Conservation (phyloP, 2,888 invertebrate genomes). For the Hirtodrosophila confusa region DNA sequence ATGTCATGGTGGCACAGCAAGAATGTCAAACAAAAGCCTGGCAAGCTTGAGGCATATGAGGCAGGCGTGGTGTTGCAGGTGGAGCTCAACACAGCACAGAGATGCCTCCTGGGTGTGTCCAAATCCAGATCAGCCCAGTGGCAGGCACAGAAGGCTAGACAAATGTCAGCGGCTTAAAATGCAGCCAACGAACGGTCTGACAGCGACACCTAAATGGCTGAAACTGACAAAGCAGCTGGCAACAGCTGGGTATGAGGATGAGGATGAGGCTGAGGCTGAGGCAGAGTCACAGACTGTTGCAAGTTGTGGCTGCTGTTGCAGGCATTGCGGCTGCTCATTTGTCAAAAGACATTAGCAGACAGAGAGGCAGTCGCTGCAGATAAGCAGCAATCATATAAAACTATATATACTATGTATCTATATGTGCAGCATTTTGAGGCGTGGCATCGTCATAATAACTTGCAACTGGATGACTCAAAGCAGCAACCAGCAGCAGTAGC, state of each 20-base stretch:
- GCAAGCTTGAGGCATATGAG: constrained; percentile 2
- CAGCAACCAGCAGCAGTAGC: constrained; percentile 5
- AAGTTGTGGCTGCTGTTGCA: constrained; percentile 32
- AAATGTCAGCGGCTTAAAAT: constrained; percentile 62
- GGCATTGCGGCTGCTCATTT: constrained; percentile 63
- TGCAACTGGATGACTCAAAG: constrained; percentile 45
- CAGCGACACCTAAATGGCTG: constrained; percentile 40
- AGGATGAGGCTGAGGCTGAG: constrained; percentile 1
- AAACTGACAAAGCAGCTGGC: constrained; percentile 41
- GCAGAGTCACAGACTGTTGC: constrained; percentile 6
- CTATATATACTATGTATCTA: constrained; percentile 3
- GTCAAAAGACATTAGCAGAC: constrained; percentile 63
- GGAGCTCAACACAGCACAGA: constrained; percentile 6
- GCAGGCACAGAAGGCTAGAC: constrained; percentile 41
- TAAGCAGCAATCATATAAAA: constrained; percentile 48
- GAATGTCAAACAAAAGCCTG: constrained; percentile 24
- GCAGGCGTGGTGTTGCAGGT: constrained; percentile 36
- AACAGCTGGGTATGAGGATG: constrained; percentile 4
- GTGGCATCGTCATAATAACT: constrained; percentile 17
- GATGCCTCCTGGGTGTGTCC: constrained; percentile 42
- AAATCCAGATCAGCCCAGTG: constrained; percentile 51
- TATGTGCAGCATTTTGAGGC: constrained; percentile 33
- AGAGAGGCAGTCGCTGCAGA: constrained; percentile 23
- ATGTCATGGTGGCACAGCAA: constrained; percentile 32
- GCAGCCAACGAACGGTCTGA: constrained; percentile 30